phyloP scores from a whole-genome alignment of 2,888 invertebrate genomes.

The Dexiosoma caninum region DNA sequence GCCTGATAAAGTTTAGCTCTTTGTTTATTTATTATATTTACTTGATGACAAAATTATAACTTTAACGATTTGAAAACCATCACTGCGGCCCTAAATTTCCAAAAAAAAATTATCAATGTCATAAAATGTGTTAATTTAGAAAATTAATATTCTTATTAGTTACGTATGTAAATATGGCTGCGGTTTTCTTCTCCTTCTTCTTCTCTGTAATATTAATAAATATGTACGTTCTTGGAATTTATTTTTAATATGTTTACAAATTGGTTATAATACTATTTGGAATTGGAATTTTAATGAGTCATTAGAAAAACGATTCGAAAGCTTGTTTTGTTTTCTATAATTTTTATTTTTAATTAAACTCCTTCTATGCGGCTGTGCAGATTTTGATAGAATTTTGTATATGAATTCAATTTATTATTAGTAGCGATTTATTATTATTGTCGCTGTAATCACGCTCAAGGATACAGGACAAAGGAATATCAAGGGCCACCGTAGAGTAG shows the following conservation, averaged over 20 bases:
- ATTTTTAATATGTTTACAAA: constrained; percentile 2
- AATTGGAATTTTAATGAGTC: constrained; percentile 19
- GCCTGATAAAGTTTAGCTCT: neutral
- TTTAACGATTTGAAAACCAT: neutral
- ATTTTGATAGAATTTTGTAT: no score
- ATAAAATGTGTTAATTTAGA: neutral
- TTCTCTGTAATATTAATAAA: neutral
- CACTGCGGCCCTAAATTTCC: neutral
- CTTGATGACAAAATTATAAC: neutral
- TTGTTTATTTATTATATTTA: neutral
- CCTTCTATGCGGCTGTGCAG: no score
- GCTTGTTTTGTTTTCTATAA: no score
- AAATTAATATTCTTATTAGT: no score
- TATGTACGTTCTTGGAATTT: neutral
- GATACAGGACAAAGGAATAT: no score
- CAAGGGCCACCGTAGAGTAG: no score
- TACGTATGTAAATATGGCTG: neutral
- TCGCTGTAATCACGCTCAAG: no score
- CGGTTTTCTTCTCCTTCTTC: neutral
- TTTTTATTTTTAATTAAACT: no score
- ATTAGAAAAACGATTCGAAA: no score
- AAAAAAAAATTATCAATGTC: neutral
- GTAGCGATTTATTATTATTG: no score
- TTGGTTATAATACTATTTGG: neutral
- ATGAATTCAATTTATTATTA: no score